phyloP scores from a whole-genome alignment of 2,113 vertebrate genomes.

The Crotalus tigris region DNA sequence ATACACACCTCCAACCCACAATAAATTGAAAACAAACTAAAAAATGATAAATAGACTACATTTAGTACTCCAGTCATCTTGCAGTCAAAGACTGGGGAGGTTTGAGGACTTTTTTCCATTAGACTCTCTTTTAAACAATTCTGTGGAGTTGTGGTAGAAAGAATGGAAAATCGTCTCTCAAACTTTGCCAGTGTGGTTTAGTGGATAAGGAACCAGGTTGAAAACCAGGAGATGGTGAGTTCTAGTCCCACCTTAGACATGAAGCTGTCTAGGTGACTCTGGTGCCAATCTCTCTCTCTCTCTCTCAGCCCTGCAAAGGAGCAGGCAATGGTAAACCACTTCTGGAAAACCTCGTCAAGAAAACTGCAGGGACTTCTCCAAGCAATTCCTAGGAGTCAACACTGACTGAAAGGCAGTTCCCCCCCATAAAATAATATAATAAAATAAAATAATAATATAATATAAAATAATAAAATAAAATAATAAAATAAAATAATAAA shows the following conservation, averaged over 20 bases:
- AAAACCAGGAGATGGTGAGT: not conserved
- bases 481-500: too few relatives aligned
- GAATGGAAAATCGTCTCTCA: constrained; percentile 57
- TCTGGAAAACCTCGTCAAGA: not conserved
- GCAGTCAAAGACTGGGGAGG: not conserved
- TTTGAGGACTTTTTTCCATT: constrained; percentile 49
- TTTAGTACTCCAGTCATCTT: not conserved
- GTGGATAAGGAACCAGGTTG: not conserved
- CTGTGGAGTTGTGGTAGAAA: constrained; percentile 36
- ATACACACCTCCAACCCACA: not conserved
- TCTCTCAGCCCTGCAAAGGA: not conserved
- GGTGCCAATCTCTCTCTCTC: not conserved
- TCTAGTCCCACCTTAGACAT: too few relatives aligned
- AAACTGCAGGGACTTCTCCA: not conserved
- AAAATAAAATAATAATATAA: too few relatives aligned
- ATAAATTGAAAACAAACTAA: not conserved
- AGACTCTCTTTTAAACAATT: constrained; percentile 48
- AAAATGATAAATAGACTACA: not conserved
- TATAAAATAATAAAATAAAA: too few relatives aligned
- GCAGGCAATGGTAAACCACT: not conserved
- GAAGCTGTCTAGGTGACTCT: not conserved
- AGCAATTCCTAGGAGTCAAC: not conserved
- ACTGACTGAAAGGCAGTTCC: not conserved
- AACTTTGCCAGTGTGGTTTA: constrained; percentile 28
- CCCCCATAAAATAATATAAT: not conserved